Conservation (phyloP, 1,140 invertebrate species). For the Drosophila asahinai region DNA sequence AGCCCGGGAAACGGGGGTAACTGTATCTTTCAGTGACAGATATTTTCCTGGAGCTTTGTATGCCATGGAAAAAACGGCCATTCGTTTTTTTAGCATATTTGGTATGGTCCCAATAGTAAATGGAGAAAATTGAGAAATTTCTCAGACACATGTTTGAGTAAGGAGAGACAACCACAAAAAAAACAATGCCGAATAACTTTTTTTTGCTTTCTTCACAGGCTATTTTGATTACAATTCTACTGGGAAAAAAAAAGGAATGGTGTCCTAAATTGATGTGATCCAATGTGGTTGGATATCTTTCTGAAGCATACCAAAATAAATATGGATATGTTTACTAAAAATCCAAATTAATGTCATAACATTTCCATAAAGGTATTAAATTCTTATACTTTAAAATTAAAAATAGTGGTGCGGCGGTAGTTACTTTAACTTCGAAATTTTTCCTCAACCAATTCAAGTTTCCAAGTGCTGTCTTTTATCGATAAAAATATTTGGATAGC, state of each 20-base stretch:
- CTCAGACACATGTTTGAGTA: slow-evolving; percentile 32
- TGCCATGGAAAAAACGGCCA: slow-evolving; percentile 36
- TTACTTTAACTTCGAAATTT: not conserved
- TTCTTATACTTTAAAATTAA: not conserved
- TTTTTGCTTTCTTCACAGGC: not conserved
- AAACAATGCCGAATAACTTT: not conserved
- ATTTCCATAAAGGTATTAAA: not conserved
- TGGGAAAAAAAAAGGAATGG: slow-evolving; percentile 9
- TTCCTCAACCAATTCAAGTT: too few relatives aligned
- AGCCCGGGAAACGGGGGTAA: slow-evolving; percentile 30
- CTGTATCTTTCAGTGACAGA: slow-evolving; percentile 73
- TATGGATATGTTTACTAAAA: too few relatives aligned
- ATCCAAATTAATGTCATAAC: too few relatives aligned
- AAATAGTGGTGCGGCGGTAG: not conserved
- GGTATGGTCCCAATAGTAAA: slow-evolving; percentile 53
- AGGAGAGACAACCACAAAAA: slow-evolving; percentile 24
- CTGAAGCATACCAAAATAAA: not conserved
- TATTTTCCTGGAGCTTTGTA: slow-evolving; percentile 71
- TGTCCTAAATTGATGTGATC: not conserved
- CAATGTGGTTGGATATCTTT: not conserved
- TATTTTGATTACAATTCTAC: slow-evolving; percentile 56
- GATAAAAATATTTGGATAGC: slow-evolving; percentile 54
- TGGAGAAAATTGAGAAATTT: slow-evolving; percentile 64
- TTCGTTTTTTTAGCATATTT: slow-evolving; percentile 74
- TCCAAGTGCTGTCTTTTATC: not conserved